A percentile compares a stretch with the other conserved stretches of the same genome.
Evolutionary conservation across 2,888 invertebrate species (phyloP).

Genomic region (Pseudolycoriella hygida): DNA sequence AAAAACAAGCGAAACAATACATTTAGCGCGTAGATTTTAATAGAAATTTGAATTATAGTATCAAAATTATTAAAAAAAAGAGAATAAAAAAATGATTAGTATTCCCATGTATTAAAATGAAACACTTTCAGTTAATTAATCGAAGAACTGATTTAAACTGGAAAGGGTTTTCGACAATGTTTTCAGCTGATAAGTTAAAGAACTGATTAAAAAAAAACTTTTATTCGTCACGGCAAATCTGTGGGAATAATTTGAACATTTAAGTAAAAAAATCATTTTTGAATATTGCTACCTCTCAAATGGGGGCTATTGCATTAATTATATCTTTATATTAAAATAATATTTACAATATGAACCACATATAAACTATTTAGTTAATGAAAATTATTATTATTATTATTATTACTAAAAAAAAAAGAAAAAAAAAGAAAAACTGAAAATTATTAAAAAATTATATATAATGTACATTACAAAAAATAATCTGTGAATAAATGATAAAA

Average conservation of each 20-base stretch:
- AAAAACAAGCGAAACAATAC: neutral
- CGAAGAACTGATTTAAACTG: too few species aligned
- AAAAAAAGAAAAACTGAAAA: neutral
- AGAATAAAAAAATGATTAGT: too few species aligned
- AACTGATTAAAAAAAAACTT: constrained; percentile 2
- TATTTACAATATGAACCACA: neutral
- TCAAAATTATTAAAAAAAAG: constrained; percentile 3
- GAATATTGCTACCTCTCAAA: constrained; percentile 5
- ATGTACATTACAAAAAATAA: neutral
- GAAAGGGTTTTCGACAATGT: too few species aligned
- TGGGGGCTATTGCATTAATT: constrained; percentile 1
- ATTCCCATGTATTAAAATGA: too few species aligned
- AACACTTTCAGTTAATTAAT: too few species aligned
- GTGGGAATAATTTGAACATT: neutral
- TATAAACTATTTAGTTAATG: neutral
- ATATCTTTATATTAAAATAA: neutral
- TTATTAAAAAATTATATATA: neutral
- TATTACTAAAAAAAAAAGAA: neutral
- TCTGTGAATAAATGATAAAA: neutral
- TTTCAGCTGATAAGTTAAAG: constrained; percentile 1
- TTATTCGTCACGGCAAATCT: neutral
- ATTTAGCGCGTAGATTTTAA: neutral
- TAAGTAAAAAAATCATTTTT: constrained; percentile 4
- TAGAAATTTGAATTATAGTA: neutral
- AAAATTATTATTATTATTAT: neutral